These are phyloP conservation scores for Cordylochernes scorpioides DNA, from an alignment of 2,888 invertebrate genomes.

Conservation along the genomic window DNA sequence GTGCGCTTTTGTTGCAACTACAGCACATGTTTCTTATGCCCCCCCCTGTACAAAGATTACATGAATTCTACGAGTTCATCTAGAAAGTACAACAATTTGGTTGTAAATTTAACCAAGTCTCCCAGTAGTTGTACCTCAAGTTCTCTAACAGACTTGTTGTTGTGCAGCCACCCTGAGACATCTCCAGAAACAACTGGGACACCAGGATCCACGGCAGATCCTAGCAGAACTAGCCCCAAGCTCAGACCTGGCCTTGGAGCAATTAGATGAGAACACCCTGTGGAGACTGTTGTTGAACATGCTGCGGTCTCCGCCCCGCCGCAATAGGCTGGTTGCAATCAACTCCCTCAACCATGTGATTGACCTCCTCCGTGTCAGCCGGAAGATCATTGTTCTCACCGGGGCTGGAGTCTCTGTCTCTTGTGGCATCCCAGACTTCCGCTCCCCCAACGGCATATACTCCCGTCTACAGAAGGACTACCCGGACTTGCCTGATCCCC, in stretches of 20 bases:
- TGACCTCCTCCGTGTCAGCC: conserved; percentile 35
- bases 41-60: no score
- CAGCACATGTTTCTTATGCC: no score
- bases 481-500: conserved; percentile 58
- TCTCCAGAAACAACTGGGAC: no score
- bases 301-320: conserved; percentile 37
- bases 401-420: conserved; percentile 61
- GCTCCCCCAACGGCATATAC: conserved; percentile 62
- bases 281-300: conserved; percentile 35
- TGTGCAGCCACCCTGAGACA: no score
- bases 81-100: no score
- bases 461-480: conserved; percentile 56
- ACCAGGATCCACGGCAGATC: conserved; percentile 35
- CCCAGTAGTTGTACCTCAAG: no score
- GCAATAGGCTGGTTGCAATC: conserved; percentile 33
- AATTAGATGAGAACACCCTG: conserved; percentile 25
- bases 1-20: no score
- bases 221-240: conserved; percentile 34
- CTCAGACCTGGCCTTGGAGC: conserved; percentile 32
- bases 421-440: conserved; percentile 71
- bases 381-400: conserved; percentile 58
- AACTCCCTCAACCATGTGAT: conserved; percentile 49
- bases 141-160: no score
- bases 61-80: no score
- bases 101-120: no score